These are phyloP conservation scores for Troides helena DNA, from an alignment of 2,888 invertebrate genomes.

Conservation along the genomic window DNA sequence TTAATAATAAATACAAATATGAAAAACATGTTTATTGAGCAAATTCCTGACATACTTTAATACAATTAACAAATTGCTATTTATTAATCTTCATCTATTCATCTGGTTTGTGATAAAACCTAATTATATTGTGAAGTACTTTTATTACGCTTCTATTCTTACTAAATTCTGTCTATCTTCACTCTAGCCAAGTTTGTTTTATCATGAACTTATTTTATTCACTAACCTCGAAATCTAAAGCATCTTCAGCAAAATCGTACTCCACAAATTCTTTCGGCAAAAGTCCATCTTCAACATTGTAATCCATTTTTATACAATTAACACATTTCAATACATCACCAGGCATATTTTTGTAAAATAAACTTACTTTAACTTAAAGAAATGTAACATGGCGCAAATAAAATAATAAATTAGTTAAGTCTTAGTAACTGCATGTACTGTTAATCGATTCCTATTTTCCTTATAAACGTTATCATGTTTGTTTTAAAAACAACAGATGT, in stretches of 20 bases:
- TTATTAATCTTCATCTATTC: no score
- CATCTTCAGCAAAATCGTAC: slow-evolving; percentile 73
- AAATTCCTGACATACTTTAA: no score
- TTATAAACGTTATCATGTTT: not conserved
- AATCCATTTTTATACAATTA: slow-evolving; percentile 65
- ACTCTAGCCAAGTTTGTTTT: not conserved
- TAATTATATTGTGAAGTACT: no score
- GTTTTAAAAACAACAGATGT: not conserved
- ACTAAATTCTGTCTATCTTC: not conserved
- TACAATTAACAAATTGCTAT: no score
- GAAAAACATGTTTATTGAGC: no score
- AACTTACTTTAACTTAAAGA: not conserved
- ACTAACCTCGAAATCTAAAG: slow-evolving; percentile 74
- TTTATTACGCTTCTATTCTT: not conserved
- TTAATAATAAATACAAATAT: no score
- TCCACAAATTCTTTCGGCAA: slow-evolving; percentile 66
- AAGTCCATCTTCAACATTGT: slow-evolving; percentile 63
- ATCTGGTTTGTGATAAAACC: no score
- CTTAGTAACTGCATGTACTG: not conserved
- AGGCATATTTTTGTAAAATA: slow-evolving; percentile 34
- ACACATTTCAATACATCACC: slow-evolving; percentile 51
- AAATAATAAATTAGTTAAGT: not conserved
- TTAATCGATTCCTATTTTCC: not conserved
- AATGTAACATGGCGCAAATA: not conserved
- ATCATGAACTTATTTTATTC: not conserved